A percentile compares a stretch with the other conserved stretches of the same genome.
Conservation (phyloP, 2,797 vertebrate genomes). For the Phalloptychus januarius region DNA sequence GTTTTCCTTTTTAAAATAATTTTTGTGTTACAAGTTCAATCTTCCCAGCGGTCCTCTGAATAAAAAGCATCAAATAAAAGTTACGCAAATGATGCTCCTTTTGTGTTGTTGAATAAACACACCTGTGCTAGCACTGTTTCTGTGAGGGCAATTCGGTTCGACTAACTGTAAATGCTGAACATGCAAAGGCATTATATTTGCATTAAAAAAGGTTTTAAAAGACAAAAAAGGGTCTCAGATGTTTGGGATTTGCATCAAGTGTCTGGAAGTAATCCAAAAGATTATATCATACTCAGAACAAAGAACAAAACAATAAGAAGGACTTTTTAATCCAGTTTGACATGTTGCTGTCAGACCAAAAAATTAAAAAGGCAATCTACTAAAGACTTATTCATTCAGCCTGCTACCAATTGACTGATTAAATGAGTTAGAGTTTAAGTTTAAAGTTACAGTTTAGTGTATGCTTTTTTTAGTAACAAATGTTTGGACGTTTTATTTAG, state of each 20-base stretch:
- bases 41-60: neutral
- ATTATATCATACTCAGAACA: neutral
- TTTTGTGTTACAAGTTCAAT: neutral
- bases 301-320: neutral
- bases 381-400: neutral
- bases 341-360: neutral
- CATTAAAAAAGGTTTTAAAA: conserved; percentile 2
- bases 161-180: neutral
- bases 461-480: neutral
- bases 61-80: neutral
- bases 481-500: neutral
- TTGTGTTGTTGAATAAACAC: conserved; percentile 4
- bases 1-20: neutral
- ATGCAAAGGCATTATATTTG: conserved; percentile 4
- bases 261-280: neutral
- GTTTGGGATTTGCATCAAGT: neutral
- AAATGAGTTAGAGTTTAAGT: neutral
- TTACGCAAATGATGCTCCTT: neutral
- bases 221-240: neutral
- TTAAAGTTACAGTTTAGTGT: neutral
- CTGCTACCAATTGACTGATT: neutral
- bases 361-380: neutral
- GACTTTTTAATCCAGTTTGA: neutral
- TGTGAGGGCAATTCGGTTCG: neutral
- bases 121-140: neutral